Evolutionary conservation across 2,797 vertebrate species (phyloP).

Genomic region (Erethizon dorsatum): DNA sequence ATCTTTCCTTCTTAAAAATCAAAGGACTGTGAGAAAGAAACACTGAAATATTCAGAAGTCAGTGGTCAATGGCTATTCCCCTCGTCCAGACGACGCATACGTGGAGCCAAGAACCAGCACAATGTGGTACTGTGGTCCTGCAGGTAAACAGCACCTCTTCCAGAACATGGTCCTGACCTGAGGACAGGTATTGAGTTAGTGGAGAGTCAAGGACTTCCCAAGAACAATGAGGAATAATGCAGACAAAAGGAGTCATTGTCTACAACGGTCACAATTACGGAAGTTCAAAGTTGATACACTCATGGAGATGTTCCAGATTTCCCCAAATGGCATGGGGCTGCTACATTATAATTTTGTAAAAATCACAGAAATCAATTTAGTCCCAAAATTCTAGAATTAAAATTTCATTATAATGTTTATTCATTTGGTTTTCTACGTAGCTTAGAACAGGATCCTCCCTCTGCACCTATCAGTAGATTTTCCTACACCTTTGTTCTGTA

Average conservation of each 20-base stretch:
- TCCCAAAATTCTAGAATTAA: constrained; percentile 25
- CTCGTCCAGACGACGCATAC: not conserved
- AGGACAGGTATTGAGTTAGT: not conserved
- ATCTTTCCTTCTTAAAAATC: constrained; percentile 43
- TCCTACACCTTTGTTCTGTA: constrained; percentile 75
- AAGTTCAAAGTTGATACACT: not conserved
- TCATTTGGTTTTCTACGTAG: not conserved
- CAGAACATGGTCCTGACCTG: not conserved
- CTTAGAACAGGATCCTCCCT: not conserved
- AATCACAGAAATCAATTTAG: constrained; percentile 6
- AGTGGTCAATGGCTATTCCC: not conserved
- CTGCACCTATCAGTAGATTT: not conserved
- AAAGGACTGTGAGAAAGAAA: constrained; percentile 29
- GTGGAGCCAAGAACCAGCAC: not conserved
- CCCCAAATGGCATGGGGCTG: not conserved
- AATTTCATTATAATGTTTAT: constrained; percentile 1
- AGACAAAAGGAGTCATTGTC: not conserved
- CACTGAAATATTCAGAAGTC: not conserved
- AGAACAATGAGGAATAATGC: not conserved
- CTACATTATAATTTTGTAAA: not conserved
- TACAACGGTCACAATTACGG: not conserved
- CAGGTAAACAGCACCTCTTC: rapidly evolving
- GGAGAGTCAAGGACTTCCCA: not conserved
- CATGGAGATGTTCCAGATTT: not conserved
- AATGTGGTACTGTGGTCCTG: rapidly evolving